These are phyloP conservation scores for Drosophila mercatorum DNA, from an alignment of 2,888 invertebrate species.

Conservation along the genomic window DNA sequence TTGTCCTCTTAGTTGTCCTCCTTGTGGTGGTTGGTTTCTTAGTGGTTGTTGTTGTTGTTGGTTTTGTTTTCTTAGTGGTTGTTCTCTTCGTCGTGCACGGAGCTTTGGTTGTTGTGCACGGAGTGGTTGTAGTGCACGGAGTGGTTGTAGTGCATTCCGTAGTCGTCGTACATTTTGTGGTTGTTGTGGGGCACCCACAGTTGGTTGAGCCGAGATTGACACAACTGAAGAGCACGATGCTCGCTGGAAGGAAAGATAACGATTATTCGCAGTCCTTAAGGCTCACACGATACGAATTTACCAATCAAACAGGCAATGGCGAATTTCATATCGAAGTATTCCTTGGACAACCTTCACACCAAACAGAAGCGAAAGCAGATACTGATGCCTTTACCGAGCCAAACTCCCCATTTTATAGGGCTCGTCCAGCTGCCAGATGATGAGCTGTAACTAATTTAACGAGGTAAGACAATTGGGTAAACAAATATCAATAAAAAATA, in stretches of 20 bases:
- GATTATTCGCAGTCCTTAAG: neutral
- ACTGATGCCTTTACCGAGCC: slow-evolving; percentile 6
- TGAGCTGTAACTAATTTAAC: too few species aligned
- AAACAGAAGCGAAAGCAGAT: slow-evolving; percentile 4
- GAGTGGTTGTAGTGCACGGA: neutral
- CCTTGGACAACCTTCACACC: slow-evolving; percentile 4
- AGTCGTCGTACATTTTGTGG: neutral
- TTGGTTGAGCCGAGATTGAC: neutral
- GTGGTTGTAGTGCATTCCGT: neutral
- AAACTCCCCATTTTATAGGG: slow-evolving; percentile 17
- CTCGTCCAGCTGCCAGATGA: neutral
- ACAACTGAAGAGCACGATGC: slow-evolving; percentile 7
- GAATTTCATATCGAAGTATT: slow-evolving; percentile 22
- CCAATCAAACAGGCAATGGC: slow-evolving; percentile 25
- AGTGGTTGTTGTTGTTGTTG: too few species aligned
- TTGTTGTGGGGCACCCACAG: neutral
- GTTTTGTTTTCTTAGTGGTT: too few species aligned
- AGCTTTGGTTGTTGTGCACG: neutral
- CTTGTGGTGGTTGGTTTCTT: too few species aligned
- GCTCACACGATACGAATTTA: neutral
- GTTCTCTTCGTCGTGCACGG: too few species aligned
- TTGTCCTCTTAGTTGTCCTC: too few species aligned
- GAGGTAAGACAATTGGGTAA: neutral
- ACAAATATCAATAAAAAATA: slow-evolving; percentile 1
- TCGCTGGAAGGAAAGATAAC: slow-evolving; percentile 10